These are phyloP conservation scores for Pseudomugil tenellus DNA, from an alignment of 2,797 vertebrate species.

Conservation along the genomic window DNA sequence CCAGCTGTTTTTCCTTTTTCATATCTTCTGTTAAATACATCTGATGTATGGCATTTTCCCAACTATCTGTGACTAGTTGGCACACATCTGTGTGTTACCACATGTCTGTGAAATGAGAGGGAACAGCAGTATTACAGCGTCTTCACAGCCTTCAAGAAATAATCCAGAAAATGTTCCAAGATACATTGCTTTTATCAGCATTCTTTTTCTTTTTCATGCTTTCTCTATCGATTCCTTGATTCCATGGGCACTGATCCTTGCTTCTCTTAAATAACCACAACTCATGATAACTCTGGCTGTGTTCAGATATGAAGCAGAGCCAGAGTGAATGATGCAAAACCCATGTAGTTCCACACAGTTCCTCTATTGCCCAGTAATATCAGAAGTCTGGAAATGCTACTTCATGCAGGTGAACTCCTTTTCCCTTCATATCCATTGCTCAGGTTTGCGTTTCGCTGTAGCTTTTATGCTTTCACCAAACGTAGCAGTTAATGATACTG, in stretches of 20 bases:
- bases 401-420: not conserved
- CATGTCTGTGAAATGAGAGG: not conserved
- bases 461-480: constrained; percentile 51
- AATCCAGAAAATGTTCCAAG: not conserved
- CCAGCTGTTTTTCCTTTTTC: constrained; percentile 46
- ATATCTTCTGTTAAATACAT: not conserved
- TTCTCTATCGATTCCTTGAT: constrained; percentile 16
- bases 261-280: constrained; percentile 14
- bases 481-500: constrained; percentile 60
- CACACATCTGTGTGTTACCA: not conserved
- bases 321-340: not conserved
- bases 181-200: constrained; percentile 20
- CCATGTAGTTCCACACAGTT: not conserved
- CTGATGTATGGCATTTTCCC: not conserved
- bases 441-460: constrained; percentile 16
- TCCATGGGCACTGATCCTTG: constrained; percentile 15
- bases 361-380: not conserved
- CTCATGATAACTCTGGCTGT: constrained; percentile 9
- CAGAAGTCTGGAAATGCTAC: not conserved
- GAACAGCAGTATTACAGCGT: not conserved
- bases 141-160: constrained; percentile 6
- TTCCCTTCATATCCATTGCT: constrained; percentile 17
- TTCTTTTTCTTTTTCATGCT: constrained; percentile 9
- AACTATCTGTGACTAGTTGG: not conserved
- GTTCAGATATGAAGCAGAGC: constrained; percentile 22